Evolutionary conservation across 1,140 invertebrate genomes (phyloP), one percentile per base, ranked within the genome.

Genomic region (Orchestia grillus): DNA sequence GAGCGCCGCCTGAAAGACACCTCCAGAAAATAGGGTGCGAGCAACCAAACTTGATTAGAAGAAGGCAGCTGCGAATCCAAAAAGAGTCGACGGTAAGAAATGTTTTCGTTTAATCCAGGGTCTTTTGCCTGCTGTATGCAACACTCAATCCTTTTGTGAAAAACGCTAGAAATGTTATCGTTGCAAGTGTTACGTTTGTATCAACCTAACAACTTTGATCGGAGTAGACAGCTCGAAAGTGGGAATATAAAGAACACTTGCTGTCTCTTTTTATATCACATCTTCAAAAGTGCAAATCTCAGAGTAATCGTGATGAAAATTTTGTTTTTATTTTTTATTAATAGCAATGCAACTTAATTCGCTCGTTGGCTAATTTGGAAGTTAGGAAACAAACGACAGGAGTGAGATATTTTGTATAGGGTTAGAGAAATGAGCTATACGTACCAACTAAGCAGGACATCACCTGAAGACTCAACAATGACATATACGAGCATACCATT

Each of bases 1-100:
- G 44, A 45, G 43, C 92, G 8, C 41, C 36, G 92, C 44, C 43
- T n/a, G 47, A 94, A 94, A 94, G 92, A 94, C 43, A 45, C 43
- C 92, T 92, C 44, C 8, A 45, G 43, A 45, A 94, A 94, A 94
- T 47, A 94, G 43, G 92, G 44, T 44, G 92, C 40, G 92, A 45
- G 92, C 92, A 44, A n/a, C 41, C 92, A 94, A 94, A 94, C 44
- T 44, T 94, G 43, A 94, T 94, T 94, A 41, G 43, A 94, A 94
- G 44, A 47, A 94, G 44, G 44, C 43, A 94, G 44, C 92, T 23
- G 92, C 41, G 92, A 94, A 94, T 94, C 44, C 15, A 77, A 77
- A 77, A 77, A 77, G 28, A 19, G 62, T n/a, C 62, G 62, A 77
- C 62, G 11, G 62, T 77, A 77, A 77, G 62, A 77, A 77, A 77